Conservation (phyloP, 2,888 invertebrate species). For the Drosophila stalkeri region DNA sequence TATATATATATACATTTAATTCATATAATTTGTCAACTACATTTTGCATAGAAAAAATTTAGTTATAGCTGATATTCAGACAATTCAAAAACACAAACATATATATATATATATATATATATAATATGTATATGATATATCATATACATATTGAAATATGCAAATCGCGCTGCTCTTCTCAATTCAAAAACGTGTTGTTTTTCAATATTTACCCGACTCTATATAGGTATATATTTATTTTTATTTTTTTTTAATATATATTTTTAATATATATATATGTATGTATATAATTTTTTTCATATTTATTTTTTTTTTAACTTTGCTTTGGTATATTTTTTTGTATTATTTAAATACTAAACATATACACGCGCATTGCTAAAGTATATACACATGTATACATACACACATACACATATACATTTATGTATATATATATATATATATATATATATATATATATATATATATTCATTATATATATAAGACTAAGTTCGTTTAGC, state of each 20-base stretch:
- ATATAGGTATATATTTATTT: constrained; percentile 3
- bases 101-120: constrained; percentile 17
- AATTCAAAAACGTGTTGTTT: constrained; percentile 37
- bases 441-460: constrained; percentile 15
- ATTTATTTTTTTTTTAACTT: constrained; percentile 21
- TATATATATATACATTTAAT: constrained; percentile 28
- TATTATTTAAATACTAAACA: constrained; percentile 27
- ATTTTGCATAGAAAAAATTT: constrained; percentile 70
- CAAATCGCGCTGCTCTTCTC: constrained; percentile 63
- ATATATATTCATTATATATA: constrained; percentile 2
- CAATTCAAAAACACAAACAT: constrained; percentile 27
- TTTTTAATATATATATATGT: background rate
- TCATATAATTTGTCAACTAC: constrained; percentile 63
- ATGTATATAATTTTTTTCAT: background rate
- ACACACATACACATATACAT: background rate
- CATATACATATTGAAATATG: constrained; percentile 35
- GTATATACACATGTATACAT: constrained; percentile 10
- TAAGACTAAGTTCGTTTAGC: constrained; percentile 55
- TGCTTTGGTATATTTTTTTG: constrained; percentile 30
- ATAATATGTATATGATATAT: constrained; percentile 66
- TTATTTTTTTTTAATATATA: background rate
- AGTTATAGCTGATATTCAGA: constrained; percentile 57
- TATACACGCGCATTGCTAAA: constrained; percentile 12
- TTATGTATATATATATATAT: constrained; percentile 18
- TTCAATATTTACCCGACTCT: background rate